Evolutionary conservation across 23 tunicate genomes (phyloP).

Genomic region (Pegea sp.): DNA sequence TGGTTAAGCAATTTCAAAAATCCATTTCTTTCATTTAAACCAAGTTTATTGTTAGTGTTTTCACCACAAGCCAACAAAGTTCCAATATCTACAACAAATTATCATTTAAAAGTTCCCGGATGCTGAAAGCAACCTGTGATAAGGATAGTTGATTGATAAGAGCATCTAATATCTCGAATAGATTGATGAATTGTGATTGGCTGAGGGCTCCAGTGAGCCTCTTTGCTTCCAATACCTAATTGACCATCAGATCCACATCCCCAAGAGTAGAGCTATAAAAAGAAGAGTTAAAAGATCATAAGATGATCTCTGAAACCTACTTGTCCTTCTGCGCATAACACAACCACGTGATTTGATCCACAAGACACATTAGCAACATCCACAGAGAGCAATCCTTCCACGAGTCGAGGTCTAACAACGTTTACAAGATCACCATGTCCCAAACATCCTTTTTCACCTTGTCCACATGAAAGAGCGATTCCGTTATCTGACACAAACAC

Average conservation of each 20-base stretch:
- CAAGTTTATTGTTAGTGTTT: slow-evolving; percentile 73
- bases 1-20: slow-evolving; percentile 36
- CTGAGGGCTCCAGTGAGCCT: slow-evolving; percentile 18
- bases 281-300: not conserved
- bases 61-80: slow-evolving; percentile 85
- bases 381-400: slow-evolving; percentile 46
- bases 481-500: slow-evolving; percentile 85
- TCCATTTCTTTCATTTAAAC: slow-evolving; percentile 74
- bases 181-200: slow-evolving; percentile 33
- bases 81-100: slow-evolving; percentile 26
- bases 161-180: slow-evolving; percentile 49
- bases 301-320: slow-evolving; percentile 2
- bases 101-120: not conserved
- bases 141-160: slow-evolving; percentile 45
- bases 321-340: slow-evolving; percentile 38
- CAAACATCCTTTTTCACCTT: slow-evolving; percentile 48
- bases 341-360: slow-evolving; percentile 55
- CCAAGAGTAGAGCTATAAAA: slow-evolving; percentile 51
- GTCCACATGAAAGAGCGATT: slow-evolving; percentile 70
- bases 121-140: slow-evolving; percentile 29
- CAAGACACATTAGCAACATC: slow-evolving; percentile 71
- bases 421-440: slow-evolving; percentile 45
- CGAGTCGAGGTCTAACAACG: slow-evolving; percentile 27
- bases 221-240: slow-evolving; percentile 46
- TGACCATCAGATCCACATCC: slow-evolving; percentile 73